phyloP scores from a whole-genome alignment of 2,113 vertebrate species.

The Prunella himalayana region DNA sequence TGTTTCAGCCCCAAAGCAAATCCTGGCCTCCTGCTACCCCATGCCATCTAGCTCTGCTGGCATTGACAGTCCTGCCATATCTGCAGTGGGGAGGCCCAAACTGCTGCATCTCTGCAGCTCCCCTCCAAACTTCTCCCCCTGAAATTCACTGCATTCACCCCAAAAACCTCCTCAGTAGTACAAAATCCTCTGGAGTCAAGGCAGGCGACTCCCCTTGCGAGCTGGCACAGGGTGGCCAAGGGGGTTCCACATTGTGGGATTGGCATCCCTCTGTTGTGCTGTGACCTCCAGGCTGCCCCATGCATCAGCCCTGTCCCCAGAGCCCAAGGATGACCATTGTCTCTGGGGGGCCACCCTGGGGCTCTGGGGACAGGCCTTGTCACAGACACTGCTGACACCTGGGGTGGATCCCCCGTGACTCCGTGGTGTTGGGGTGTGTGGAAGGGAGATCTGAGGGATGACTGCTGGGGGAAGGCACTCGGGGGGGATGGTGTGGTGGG shows the following conservation, averaged over 20 bases:
- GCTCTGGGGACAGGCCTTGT: background rate
- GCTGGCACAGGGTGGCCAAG: background rate
- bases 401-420: background rate
- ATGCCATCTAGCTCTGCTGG: background rate
- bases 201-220: accelerated
- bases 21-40: background rate
- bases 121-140: no score
- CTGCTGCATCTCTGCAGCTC: background rate
- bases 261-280: background rate
- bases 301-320: background rate
- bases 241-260: accelerated
- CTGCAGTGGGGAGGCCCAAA: background rate
- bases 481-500: background rate
- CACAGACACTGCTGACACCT: accelerated
- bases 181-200: background rate
- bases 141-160: accelerated
- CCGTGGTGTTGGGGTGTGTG: background rate
- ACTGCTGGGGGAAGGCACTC: accelerated
- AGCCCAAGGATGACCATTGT: background rate
- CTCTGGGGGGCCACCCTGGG: background rate
- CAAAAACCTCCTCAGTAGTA: background rate
- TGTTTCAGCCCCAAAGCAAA: background rate
- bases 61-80: background rate
- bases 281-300: background rate
- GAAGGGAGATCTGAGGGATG: background rate